Evolutionary conservation across 2,797 vertebrate species (phyloP).

Genomic region (Paguma larvata): DNA sequence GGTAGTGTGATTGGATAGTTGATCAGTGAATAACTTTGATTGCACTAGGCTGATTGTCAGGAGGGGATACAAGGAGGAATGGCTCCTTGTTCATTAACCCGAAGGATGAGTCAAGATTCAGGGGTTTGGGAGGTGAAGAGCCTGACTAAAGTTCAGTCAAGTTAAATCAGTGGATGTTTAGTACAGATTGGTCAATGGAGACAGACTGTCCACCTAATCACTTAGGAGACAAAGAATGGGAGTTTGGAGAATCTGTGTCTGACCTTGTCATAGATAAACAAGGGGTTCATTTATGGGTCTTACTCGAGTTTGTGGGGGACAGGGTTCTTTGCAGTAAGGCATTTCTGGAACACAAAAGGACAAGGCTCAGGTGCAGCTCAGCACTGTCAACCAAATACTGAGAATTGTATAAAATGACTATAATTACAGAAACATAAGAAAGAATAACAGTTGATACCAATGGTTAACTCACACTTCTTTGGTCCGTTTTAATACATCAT

Average conservation of each 20-base stretch:
- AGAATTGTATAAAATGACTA: slow-evolving; percentile 32
- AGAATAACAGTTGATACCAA: not conserved
- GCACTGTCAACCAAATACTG: not conserved
- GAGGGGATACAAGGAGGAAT: not conserved
- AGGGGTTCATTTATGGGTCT: not conserved
- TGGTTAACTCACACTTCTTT: slow-evolving; percentile 8
- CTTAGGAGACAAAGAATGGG: not conserved
- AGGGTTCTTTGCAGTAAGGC: not conserved
- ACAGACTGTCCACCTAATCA: not conserved
- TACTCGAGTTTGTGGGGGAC: not conserved
- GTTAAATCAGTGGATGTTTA: not conserved
- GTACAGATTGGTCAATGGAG: not conserved
- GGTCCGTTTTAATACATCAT: not conserved
- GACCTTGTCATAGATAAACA: not conserved
- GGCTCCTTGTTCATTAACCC: not conserved
- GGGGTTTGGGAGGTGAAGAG: not conserved
- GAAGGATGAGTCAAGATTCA: not conserved
- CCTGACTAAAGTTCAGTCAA: not conserved
- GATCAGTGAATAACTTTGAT: not conserved
- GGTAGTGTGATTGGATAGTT: accelerated
- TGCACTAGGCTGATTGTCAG: not conserved
- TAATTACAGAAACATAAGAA: not conserved
- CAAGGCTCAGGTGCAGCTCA: not conserved
- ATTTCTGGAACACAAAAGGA: not conserved
- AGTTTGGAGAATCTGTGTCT: not conserved